These are phyloP conservation scores for Acyrthosiphon pisum DNA, from an alignment of 1,140 invertebrate genomes.

Conservation along the genomic window DNA sequence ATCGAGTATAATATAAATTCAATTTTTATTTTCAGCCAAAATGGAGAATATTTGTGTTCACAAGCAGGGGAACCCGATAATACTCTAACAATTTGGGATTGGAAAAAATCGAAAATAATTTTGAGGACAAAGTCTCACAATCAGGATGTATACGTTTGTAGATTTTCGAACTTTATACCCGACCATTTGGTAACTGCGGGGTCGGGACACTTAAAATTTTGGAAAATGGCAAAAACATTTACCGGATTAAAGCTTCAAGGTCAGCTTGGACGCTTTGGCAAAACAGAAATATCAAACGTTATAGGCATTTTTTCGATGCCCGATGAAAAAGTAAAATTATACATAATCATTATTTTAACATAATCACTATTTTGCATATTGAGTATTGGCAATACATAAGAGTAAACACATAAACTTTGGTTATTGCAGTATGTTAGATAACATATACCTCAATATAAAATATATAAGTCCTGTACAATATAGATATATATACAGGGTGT, in stretches of 20 bases:
- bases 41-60: conserved; percentile 80
- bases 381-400: not conserved
- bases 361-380: too few species aligned
- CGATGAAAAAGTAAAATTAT: conserved; percentile 78
- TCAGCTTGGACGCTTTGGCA: conserved; percentile 84
- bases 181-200: conserved; percentile 78
- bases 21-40: conserved; percentile 67
- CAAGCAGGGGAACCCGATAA: conserved; percentile 86
- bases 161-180: conserved; percentile 79
- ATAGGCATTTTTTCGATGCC: conserved; percentile 82
- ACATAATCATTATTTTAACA: too few species aligned
- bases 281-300: conserved; percentile 89
- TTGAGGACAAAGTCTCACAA: conserved; percentile 80
- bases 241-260: conserved; percentile 89
- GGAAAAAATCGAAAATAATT: conserved; percentile 76
- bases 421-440: too few species aligned
- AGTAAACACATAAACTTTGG: not conserved
- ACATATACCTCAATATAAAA: too few species aligned
- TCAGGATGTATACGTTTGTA: conserved; percentile 78
- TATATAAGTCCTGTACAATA: too few species aligned
- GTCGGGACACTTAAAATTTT: conserved; percentile 85
- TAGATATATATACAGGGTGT: too few species aligned
- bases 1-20: not conserved
- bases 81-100: conserved; percentile 87
- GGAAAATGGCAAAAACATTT: conserved; percentile 90